Evolutionary conservation across 2,113 vertebrate genomes (phyloP), one percentile per base, ranked within the genome.

Genomic region (Ammodytes dubius): DNA sequence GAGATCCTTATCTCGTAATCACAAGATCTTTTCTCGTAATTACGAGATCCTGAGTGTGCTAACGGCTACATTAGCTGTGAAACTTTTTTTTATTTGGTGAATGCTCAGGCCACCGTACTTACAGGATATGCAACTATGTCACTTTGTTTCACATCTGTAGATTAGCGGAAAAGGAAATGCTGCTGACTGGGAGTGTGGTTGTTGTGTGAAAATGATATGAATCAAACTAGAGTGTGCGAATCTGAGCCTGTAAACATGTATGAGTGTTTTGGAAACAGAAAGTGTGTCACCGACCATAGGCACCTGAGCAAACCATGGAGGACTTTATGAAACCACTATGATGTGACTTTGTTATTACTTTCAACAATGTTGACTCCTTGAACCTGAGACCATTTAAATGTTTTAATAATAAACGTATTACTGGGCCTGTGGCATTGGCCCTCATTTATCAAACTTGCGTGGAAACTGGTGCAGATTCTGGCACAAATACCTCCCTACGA

Each of bases 161-260:
- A 60, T 58, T 19, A 27, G 7, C 14, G n/a, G 3, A 57, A 70
- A 53, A 76, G 79, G 67, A 87, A 84, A 59, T 43, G 64, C 42
- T 76, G 61, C 60, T 61, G 17, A 37, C 3, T 4, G 8, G 1
- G 15, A 12, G 0, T 11, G 54, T 19, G 49, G 73, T 1, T 40
- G 39, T 40, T 6, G 74, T 84, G 52, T 76, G 39, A 66, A 79
- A 72, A 74, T 10, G 15, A 49, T 2, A 60, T 69, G 35, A n/a
- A 52, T 57, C 54, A 39, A 8, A 56, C 14, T 5, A n/a, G 11
- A 68, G 15, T 14, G 47, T 72, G 42, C 42, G 46, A 75, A 52
- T 61, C 42, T 54, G 46, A 66, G 14, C 37, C 37, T 56, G 3
- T 54, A 19, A 5, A 64, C 12, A 0, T 39, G 15, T 11, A 19